phyloP scores from a whole-genome alignment of 1,140 invertebrate genomes.

The Potamilus streckersoni region DNA sequence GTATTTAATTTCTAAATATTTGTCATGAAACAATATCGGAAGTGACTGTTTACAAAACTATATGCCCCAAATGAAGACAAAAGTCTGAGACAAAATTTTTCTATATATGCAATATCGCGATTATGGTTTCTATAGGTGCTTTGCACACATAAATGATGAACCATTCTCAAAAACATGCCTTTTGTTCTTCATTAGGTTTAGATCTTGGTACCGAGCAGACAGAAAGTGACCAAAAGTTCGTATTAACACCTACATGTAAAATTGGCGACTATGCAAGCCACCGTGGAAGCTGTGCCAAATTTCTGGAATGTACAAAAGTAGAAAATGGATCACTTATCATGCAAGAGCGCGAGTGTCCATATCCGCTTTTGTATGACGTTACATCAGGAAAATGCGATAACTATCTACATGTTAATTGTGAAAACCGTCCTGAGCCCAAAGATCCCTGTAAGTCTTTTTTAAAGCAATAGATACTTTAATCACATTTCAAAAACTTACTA shows the following conservation, averaged over 20 bases:
- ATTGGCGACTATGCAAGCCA: conserved; percentile 7
- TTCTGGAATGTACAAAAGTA: conserved; percentile 6
- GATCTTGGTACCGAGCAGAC: too few relatives aligned
- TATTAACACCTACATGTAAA: conserved; percentile 1
- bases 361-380: conserved; percentile 15
- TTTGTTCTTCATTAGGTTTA: too few relatives aligned
- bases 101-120: too few relatives aligned
- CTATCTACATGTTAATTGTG: conserved; percentile 16
- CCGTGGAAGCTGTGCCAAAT: conserved; percentile 23
- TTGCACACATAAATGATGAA: too few relatives aligned
- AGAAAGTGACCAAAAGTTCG: neutral
- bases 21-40: too few relatives aligned
- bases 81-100: too few relatives aligned
- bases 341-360: conserved; percentile 9
- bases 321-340: conserved; percentile 12
- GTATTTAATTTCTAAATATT: too few relatives aligned
- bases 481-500: too few relatives aligned
- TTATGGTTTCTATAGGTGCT: too few relatives aligned
- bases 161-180: too few relatives aligned
- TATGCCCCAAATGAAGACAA: too few relatives aligned
- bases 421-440: conserved; percentile 10
- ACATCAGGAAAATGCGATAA: conserved; percentile 23
- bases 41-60: too few relatives aligned
- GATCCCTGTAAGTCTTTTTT: conserved; percentile 19
- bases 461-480: neutral